A percentile compares a stretch with the other conserved stretches of the same genome.
phyloP scores from a whole-genome alignment of 2,797 vertebrate species.

The Chaetodon trifasciatus region DNA sequence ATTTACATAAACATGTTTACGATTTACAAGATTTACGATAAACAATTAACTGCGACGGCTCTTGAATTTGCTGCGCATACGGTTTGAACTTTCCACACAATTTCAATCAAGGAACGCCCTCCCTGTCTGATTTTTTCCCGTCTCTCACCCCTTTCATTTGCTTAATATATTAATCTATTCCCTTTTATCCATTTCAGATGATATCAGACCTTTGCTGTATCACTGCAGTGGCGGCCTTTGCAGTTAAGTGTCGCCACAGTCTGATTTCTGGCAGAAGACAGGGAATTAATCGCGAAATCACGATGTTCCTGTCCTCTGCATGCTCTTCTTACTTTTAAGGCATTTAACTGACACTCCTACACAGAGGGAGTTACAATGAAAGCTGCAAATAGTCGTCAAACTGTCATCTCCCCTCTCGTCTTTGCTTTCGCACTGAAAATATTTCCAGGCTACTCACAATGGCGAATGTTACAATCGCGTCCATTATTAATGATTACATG shows the following conservation, averaged over 20 bases:
- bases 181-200: slow-evolving; percentile 76
- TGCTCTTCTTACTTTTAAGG: slow-evolving; percentile 42
- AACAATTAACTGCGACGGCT: slow-evolving; percentile 35
- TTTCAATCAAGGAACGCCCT: slow-evolving; percentile 42
- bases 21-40: slow-evolving; percentile 19
- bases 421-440: slow-evolving; percentile 51
- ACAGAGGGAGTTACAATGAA: slow-evolving; percentile 22
- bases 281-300: slow-evolving; percentile 52
- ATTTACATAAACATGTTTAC: slow-evolving; percentile 49
- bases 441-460: slow-evolving; percentile 48
- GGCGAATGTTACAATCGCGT: slow-evolving; percentile 50
- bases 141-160: slow-evolving; percentile 60
- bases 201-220: slow-evolving; percentile 68
- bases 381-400: slow-evolving; percentile 42
- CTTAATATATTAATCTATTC: slow-evolving; percentile 82
- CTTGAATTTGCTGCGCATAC: slow-evolving; percentile 29
- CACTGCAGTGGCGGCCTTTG: slow-evolving; percentile 53
- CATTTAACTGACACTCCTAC: slow-evolving; percentile 49
- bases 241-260: slow-evolving; percentile 54
- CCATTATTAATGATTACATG: slow-evolving; percentile 68
- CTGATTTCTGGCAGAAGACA: slow-evolving; percentile 49
- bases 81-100: slow-evolving; percentile 52
- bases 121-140: slow-evolving; percentile 13
- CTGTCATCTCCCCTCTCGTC: slow-evolving; percentile 37
- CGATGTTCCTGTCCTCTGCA: slow-evolving; percentile 48